Evolutionary conservation across 2,797 vertebrate species (phyloP).

Genomic region (Masticophis lateralis): DNA sequence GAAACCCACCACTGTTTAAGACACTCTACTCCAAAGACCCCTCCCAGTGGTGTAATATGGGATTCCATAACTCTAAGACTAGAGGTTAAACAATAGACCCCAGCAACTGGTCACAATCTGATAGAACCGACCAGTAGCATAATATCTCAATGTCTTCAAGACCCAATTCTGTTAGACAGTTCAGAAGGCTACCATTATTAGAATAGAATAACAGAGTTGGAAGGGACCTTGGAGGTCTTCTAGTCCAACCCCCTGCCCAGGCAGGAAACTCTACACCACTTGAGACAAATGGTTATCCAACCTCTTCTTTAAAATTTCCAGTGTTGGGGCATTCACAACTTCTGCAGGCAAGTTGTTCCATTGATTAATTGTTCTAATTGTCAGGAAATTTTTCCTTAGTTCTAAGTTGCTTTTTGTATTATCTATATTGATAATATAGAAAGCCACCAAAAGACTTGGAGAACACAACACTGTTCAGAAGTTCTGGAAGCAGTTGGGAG

Average conservation of each 20-base stretch:
- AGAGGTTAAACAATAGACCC: neutral
- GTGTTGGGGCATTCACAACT: too few species aligned
- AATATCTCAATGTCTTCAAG: neutral
- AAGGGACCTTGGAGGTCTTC: too few species aligned
- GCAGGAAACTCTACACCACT: too few species aligned
- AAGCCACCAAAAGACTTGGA: neutral
- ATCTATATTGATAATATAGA: neutral
- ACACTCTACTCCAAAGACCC: neutral
- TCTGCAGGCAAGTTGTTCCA: too few species aligned
- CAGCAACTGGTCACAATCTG: neutral
- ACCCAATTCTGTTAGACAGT: neutral
- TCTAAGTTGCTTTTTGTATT: too few species aligned
- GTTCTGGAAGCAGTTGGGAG: neutral
- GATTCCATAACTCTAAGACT: neutral
- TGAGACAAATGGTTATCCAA: too few species aligned
- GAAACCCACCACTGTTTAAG: neutral
- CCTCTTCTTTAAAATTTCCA: too few species aligned
- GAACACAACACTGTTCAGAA: neutral
- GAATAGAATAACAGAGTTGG: too few species aligned
- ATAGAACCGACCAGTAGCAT: neutral
- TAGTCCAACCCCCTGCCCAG: too few species aligned
- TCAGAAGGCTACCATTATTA: neutral
- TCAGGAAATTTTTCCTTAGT: too few species aligned
- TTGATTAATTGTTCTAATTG: too few species aligned
- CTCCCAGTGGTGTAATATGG: neutral